These are phyloP conservation scores for Apolygus lucorum DNA, from an alignment of 1,140 invertebrate species.

Conservation along the genomic window DNA sequence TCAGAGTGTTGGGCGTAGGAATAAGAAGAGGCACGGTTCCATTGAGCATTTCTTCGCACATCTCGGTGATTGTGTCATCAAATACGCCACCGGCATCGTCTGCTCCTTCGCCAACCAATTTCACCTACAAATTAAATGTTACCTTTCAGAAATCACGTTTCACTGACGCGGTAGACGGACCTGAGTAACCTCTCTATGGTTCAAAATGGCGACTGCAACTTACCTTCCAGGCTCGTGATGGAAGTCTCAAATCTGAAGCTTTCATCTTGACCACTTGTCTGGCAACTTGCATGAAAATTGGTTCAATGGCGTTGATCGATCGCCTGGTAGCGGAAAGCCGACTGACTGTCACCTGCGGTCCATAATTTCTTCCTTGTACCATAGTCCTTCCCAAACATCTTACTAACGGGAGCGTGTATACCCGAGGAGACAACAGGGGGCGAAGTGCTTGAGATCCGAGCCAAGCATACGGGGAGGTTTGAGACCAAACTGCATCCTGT, in stretches of 20 bases:
- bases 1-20: conserved; percentile 48
- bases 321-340: conserved; percentile 47
- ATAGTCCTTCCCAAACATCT: conserved; percentile 55
- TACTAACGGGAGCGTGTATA: conserved; percentile 56
- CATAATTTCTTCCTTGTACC: conserved; percentile 58
- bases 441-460: conserved; percentile 46
- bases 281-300: conserved; percentile 56
- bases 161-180: too few species aligned
- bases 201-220: too few species aligned
- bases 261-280: conserved; percentile 53
- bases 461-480: conserved; percentile 39
- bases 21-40: conserved; percentile 46
- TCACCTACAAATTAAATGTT: conserved; percentile 41
- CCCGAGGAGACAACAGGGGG: conserved; percentile 47
- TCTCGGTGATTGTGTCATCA: conserved; percentile 62
- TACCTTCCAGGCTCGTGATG: conserved; percentile 58
- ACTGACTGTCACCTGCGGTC: conserved; percentile 56
- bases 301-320: conserved; percentile 40
- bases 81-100: conserved; percentile 63
- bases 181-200: too few species aligned
- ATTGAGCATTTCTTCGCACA: conserved; percentile 51
- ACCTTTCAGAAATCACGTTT: too few species aligned
- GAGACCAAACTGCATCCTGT: conserved; percentile 39
- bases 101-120: conserved; percentile 55
- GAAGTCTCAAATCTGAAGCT: conserved; percentile 49